Conservation (phyloP, 1,140 invertebrate species). For the Oscheius sp. region DNA sequence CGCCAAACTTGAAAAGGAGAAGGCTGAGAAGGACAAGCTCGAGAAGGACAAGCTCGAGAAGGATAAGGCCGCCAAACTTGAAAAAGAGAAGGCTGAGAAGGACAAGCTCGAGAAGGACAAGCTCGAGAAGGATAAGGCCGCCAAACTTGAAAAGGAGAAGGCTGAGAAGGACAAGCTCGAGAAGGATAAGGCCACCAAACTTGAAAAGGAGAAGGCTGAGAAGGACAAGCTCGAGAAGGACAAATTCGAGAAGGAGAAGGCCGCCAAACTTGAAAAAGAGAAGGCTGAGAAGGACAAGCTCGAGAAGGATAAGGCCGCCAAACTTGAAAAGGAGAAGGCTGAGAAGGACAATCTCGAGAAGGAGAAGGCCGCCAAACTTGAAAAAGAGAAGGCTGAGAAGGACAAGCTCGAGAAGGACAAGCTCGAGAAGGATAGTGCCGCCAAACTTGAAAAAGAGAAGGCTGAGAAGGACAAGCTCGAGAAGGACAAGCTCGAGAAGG, state of each 20-base stretch:
- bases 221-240: background rate
- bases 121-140: conserved; percentile 1
- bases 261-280: background rate
- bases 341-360: conserved; percentile 15
- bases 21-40: conserved; percentile 8
- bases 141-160: conserved; percentile 9
- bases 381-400: background rate
- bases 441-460: too few species aligned
- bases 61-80: conserved; percentile 4
- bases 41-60: conserved; percentile 6
- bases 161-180: conserved; percentile 5
- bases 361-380: background rate
- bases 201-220: background rate
- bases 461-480: background rate
- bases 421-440: background rate
- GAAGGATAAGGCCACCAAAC: background rate
- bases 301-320: background rate
- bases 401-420: background rate
- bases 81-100: conserved; percentile 8
- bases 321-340: background rate
- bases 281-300: background rate
- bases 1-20: conserved; percentile 7
- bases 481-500: background rate
- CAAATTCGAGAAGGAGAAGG: conserved; percentile 9
- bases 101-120: conserved; percentile 10